phyloP scores from a whole-genome alignment of 2,113 vertebrate species.

The Pituophis catenifer region DNA sequence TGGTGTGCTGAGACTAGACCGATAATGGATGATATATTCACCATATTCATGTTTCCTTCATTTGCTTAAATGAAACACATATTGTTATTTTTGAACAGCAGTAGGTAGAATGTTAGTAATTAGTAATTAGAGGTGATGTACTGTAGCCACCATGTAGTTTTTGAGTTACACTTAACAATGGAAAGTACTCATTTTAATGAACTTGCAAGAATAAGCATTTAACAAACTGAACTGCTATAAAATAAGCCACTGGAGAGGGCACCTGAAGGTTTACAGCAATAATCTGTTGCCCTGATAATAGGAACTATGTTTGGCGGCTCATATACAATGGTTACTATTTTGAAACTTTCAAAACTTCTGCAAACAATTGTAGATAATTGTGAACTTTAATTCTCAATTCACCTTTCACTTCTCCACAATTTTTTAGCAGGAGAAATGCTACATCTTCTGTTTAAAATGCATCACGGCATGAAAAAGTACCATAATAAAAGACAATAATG shows the following conservation, averaged over 20 bases:
- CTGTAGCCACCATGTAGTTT: background rate
- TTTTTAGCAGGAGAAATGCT: background rate
- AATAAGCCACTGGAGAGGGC: background rate
- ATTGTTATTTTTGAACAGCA: background rate
- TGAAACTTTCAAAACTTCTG: background rate
- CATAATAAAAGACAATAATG: background rate
- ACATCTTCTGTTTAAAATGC: background rate
- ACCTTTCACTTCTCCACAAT: background rate
- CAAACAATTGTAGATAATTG: background rate
- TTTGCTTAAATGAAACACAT: background rate
- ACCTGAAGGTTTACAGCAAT: background rate
- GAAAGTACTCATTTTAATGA: background rate
- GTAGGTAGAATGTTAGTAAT: background rate
- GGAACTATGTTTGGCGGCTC: background rate
- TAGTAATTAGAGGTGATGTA: background rate
- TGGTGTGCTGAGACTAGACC: background rate
- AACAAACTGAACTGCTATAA: background rate
- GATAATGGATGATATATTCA: background rate
- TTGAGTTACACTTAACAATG: background rate
- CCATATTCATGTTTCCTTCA: background rate
- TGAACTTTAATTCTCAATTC: background rate
- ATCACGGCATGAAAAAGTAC: background rate
- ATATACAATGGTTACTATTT: background rate
- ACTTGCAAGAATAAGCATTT: background rate
- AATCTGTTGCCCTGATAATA: background rate